phyloP scores from a whole-genome alignment of 2,113 vertebrate species.

The Labeo rohita region DNA sequence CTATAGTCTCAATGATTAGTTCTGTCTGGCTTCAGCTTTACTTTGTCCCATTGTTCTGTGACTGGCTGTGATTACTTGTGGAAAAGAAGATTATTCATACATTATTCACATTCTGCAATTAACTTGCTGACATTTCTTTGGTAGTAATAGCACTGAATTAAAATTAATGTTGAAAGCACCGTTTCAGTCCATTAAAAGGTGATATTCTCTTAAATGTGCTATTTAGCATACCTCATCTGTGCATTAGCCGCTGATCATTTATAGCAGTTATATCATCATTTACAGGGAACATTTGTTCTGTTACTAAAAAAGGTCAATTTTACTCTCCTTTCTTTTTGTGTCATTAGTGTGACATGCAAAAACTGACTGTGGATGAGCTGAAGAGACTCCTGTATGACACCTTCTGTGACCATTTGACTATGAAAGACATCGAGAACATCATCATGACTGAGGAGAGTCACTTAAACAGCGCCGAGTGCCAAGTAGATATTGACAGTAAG shows the following conservation, averaged over 20 bases:
- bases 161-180: slow-evolving; percentile 8
- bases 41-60: slow-evolving; percentile 17
- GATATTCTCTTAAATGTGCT: slow-evolving; percentile 19
- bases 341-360: slow-evolving; percentile 96
- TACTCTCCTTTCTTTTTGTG: slow-evolving; percentile 23
- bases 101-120: slow-evolving; percentile 44
- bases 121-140: slow-evolving; percentile 31
- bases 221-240: slow-evolving; percentile 23
- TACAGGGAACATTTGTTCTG: not conserved
- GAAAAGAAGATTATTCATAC: slow-evolving; percentile 31
- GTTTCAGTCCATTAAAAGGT: slow-evolving; percentile 15
- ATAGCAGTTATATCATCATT: not conserved
- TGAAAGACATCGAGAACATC: slow-evolving; percentile 99
- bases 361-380: slow-evolving; percentile 95
- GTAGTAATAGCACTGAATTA: slow-evolving; percentile 18
- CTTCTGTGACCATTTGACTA: slow-evolving; percentile 97
- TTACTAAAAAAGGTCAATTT: slow-evolving; percentile 19
- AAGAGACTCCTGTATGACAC: slow-evolving; percentile 95
- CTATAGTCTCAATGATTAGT: slow-evolving; percentile 17
- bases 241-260: slow-evolving; percentile 1
- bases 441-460: slow-evolving; percentile 98
- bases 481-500: slow-evolving; percentile 81
- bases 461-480: slow-evolving; percentile 89
- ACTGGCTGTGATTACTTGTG: slow-evolving; percentile 13
- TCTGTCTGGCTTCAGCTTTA: slow-evolving; percentile 24